Base-by-base conservation (phyloP, 2,797 vertebrate species). In the Phataginus tricuspis region DNA sequence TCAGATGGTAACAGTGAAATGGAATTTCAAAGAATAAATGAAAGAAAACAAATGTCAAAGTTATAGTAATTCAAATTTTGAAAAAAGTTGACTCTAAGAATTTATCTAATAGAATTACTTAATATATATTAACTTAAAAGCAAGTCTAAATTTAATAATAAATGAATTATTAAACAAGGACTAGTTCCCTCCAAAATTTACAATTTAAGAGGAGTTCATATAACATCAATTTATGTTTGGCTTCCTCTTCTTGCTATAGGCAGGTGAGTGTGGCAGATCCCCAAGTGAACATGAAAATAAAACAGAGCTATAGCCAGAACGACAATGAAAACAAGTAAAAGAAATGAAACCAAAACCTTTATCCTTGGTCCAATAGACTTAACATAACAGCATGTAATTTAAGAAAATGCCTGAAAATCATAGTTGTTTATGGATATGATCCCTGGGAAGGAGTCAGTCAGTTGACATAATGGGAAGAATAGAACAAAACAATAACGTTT, bases 1-100 rank as follows among this genome's bases (percentile, higher is more conserved):
- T 25, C 2, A 88, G 23, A 1, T 89, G n/a, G 23, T 34, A n/a
- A 87, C 37, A 71, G 31, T 23, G 61, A 90, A 83, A 49, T 86
- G n/a, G 13, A 94, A 71, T 90, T 92, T 93, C 27, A 80, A 80
- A 37, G 42, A 77, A 59, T 59, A 79, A 90, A 59, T 93, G 10
- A 87, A 78, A 66, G 21, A 63, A 69, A 87, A 59, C 23, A 72
- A 85, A 37, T 66, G 8, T 27, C 27, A 91, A 82, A 68, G 1
- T 57, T 19, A 77, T n/a, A 42, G 15, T 82, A 92, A 80, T 51
- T 57, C 29, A 79, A 37, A 84, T 37, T 63, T 94, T 95, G 69
- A 27, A 53, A 78, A 37, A 78, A 39, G 69, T 86, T 93, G 45
- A 90, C 13, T 64, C 4, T 2, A 82, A 39, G n/a, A 93, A 75